phyloP scores from a whole-genome alignment of 2,113 vertebrate genomes.

The Pelobates fuscus region DNA sequence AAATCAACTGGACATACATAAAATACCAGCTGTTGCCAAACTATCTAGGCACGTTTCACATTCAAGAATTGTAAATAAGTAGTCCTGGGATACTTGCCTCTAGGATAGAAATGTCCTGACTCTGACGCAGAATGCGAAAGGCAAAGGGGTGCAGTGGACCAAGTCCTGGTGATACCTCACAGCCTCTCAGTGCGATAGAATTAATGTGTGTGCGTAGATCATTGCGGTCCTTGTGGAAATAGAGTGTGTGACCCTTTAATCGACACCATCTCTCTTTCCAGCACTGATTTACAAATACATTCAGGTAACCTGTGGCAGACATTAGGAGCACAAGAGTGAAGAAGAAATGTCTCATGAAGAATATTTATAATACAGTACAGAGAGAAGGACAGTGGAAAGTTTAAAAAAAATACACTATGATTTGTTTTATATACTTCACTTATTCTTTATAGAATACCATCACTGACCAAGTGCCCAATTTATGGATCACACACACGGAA shows the following conservation, averaged over 20 bases:
- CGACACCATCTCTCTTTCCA: conserved; percentile 95
- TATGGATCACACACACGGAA: too few relatives aligned
- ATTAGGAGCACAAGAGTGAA: neutral
- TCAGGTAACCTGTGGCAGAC: conserved; percentile 78
- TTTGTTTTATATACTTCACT: too few relatives aligned
- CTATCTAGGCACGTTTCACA: too few relatives aligned
- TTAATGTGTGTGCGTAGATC: conserved; percentile 79
- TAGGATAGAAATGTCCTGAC: conserved; percentile 78
- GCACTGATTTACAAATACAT: conserved; percentile 82
- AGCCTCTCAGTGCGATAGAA: conserved; percentile 77
- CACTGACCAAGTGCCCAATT: too few relatives aligned
- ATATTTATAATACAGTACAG: too few relatives aligned
- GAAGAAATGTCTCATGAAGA: too few relatives aligned
- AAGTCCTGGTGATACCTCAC: conserved; percentile 84
- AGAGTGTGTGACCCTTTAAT: conserved; percentile 79
- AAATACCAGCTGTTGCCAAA: too few relatives aligned
- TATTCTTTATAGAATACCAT: too few relatives aligned
- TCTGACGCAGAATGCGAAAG: conserved; percentile 84
- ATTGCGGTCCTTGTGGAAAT: conserved; percentile 82
- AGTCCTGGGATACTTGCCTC: conserved; percentile 77
- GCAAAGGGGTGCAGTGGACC: conserved; percentile 93
- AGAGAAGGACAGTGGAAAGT: too few relatives aligned
- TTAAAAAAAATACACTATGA: too few relatives aligned
- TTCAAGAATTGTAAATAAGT: too few relatives aligned
- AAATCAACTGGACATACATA: too few relatives aligned